phyloP scores from a whole-genome alignment of 2,797 vertebrate genomes.

The Acropternis orthonyx region DNA sequence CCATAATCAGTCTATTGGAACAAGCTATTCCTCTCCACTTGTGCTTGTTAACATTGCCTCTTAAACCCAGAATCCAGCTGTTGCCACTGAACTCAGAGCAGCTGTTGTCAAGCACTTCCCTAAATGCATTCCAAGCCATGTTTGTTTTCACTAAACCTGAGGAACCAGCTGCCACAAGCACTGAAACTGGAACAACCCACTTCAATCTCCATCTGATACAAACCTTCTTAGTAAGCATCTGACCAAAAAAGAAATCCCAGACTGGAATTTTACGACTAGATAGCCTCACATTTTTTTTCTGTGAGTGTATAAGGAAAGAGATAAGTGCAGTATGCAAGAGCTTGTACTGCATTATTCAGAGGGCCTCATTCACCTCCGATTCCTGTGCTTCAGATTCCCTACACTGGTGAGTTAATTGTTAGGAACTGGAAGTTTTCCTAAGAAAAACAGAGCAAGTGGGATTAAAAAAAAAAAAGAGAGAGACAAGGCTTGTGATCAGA shows the following conservation, averaged over 20 bases:
- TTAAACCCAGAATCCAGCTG: slow-evolving; percentile 31
- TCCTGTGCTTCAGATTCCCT: background rate
- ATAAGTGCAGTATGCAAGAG: background rate
- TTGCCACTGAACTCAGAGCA: slow-evolving; percentile 6
- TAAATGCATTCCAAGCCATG: background rate
- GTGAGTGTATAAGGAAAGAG: background rate
- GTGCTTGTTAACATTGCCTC: background rate
- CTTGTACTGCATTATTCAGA: background rate
- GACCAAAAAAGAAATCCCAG: background rate
- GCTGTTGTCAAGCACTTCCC: background rate
- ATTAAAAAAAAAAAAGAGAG: background rate
- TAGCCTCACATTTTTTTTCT: background rate
- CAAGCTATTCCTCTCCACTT: background rate
- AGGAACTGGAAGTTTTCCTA: background rate
- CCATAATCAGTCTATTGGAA: background rate
- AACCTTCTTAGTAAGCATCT: background rate
- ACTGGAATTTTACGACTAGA: background rate
- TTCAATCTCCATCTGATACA: background rate
- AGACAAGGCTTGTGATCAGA: background rate
- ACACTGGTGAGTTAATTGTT: background rate
- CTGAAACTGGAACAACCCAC: background rate
- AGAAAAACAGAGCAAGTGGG: background rate
- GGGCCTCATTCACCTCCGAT: background rate
- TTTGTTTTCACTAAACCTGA: background rate
- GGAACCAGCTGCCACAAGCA: background rate